These are phyloP conservation scores for Sciurus niger DNA, from an alignment of 2,113 vertebrate genomes.

Conservation along the genomic window DNA sequence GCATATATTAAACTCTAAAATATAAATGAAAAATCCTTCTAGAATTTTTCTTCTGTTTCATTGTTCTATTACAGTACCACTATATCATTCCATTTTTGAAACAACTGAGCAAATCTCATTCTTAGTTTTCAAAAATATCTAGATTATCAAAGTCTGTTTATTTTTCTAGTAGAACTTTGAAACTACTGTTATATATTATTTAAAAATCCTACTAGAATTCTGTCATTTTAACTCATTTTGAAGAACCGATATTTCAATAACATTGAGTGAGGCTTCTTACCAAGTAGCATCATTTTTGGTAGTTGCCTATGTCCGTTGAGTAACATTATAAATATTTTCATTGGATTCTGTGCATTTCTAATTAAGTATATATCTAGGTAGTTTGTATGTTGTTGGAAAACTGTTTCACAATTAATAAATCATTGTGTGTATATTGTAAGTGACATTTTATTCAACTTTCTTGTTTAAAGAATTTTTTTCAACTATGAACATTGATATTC, in stretches of 20 bases:
- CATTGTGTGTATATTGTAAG: constrained; percentile 1
- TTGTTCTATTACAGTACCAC: neutral
- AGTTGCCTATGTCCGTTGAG: neutral
- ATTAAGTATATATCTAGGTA: neutral
- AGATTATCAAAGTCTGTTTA: constrained; percentile 20
- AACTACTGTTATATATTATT: neutral
- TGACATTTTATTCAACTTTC: neutral
- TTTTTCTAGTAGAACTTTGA: constrained; percentile 58
- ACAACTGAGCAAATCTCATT: neutral
- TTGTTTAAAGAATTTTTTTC: constrained; percentile 33
- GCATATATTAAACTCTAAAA: neutral
- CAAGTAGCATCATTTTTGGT: neutral
- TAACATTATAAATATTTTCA: neutral
- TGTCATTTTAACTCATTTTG: constrained; percentile 44
- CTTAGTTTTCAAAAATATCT: constrained; percentile 12
- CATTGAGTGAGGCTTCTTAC: neutral
- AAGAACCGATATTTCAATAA: constrained; percentile 6
- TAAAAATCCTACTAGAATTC: neutral
- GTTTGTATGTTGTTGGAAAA: neutral
- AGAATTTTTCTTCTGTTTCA: constrained; percentile 19
- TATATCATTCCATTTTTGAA: constrained; percentile 45
- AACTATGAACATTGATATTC: neutral
- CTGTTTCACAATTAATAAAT: neutral
- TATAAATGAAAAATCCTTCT: neutral
- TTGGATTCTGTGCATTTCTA: neutral